Base-by-base conservation (phyloP, 1,140 invertebrate genomes). In the Aphelenchoides avenae region DNA sequence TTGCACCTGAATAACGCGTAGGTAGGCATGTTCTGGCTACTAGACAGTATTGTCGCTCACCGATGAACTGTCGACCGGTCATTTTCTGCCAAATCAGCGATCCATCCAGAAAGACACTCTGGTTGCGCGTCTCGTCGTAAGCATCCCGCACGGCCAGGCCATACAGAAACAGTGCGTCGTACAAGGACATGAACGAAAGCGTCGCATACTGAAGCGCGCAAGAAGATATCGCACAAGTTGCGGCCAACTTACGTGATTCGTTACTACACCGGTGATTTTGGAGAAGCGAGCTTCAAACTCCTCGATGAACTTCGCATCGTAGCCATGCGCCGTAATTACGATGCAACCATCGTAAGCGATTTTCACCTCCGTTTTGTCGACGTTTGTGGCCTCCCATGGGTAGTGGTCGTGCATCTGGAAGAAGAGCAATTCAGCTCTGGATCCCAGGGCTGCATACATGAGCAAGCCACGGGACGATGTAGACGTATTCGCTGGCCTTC, bases 221-320 rank as follows among this genome's bases (percentile, higher is more conserved):
- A 24, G 24, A 41, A 7, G 2, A 26, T 27, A 20, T 57, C 29
- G 27, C 39, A 39, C 50, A 47, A 31, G 60, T 61, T 57, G 62
- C 66, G n/a, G n/a, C n/a, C 39, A 31, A 31, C 62, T 50, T 46
- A 75, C 72, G 47, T 75, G 60, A 51, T 53, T 75, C 30, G 52
- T 67, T 20, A 75, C 55, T 9, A 75, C 62, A 33, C 72, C 75
- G 13, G 75, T 77, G 9, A 61, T 44, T 54, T 77, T 40, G 13
- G 63, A 60, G 49, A 75, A 75, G 22, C 64, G 43, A 18, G 49
- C 40, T 43, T 77, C 61, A 55, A 75, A 75, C 4, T 71, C 74
- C 42, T 76, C 75, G 31, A 77, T 66, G 47, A 75, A 75, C 54
- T 75, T 75, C 22, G 66, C 73, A 50, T 75, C 72, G 47, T 75